Evolutionary conservation across 2,888 invertebrate genomes (phyloP).

Genomic region (Hypselothyrea guttata): DNA sequence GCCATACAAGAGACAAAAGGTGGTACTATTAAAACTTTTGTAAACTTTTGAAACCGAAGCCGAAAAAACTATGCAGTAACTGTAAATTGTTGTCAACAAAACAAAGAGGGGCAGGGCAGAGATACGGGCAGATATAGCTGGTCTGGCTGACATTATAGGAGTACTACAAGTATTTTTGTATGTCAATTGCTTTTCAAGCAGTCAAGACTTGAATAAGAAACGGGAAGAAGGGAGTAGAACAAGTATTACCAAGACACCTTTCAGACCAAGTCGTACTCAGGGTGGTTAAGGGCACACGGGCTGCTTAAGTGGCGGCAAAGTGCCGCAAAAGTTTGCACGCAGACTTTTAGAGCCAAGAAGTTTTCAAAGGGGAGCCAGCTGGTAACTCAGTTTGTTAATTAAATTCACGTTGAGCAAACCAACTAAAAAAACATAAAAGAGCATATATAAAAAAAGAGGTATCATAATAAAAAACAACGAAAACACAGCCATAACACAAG

Average conservation of each 20-base stretch:
- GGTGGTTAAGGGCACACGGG: not conserved
- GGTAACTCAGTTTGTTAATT: slow-evolving; percentile 52
- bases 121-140: slow-evolving; percentile 4
- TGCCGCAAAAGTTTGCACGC: slow-evolving; percentile 47
- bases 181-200: slow-evolving; percentile 75
- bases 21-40: slow-evolving; percentile 38
- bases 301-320: slow-evolving; percentile 19
- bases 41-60: slow-evolving; percentile 36
- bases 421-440: not conserved
- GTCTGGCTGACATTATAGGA: slow-evolving; percentile 34
- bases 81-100: slow-evolving; percentile 47
- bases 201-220: slow-evolving; percentile 54
- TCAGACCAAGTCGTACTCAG: not conserved
- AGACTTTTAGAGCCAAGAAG: slow-evolving; percentile 27
- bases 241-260: slow-evolving; percentile 1
- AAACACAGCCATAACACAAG: slow-evolving; percentile 8
- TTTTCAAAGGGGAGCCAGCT: slow-evolving; percentile 19
- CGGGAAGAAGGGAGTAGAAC: not conserved
- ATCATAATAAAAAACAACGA: slow-evolving; percentile 1
- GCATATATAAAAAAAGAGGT: slow-evolving; percentile 1
- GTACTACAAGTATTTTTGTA: slow-evolving; percentile 65
- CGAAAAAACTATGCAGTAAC: slow-evolving; percentile 34
- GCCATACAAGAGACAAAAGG: slow-evolving; percentile 19
- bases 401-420: slow-evolving; percentile 45
- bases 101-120: not conserved